phyloP scores from a whole-genome alignment of 2,888 invertebrate species.

The Malthinus seriepunctatus region DNA sequence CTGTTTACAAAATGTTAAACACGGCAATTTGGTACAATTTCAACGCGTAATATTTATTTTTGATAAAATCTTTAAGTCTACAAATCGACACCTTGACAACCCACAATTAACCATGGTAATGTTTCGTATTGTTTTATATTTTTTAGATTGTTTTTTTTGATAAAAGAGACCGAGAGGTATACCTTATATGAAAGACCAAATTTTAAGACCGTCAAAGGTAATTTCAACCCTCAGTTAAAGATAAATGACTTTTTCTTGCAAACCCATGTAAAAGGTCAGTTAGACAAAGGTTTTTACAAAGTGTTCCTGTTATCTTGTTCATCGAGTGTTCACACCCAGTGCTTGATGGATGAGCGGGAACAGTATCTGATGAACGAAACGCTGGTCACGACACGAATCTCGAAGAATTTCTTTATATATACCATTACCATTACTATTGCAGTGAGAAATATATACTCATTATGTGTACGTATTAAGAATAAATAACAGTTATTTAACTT shows the following conservation, averaged over 20 bases:
- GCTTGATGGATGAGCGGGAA: constrained; percentile 53
- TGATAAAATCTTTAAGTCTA: constrained; percentile 54
- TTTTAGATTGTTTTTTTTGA: constrained; percentile 29
- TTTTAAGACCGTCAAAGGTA: constrained; percentile 48
- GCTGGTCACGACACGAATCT: constrained; percentile 53
- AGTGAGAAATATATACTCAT: constrained; percentile 35
- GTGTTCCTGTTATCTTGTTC: constrained; percentile 54
- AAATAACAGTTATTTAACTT: constrained; percentile 17
- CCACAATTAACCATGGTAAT: constrained; percentile 54
- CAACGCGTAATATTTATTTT: constrained; percentile 56
- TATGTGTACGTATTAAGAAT: constrained; percentile 11
- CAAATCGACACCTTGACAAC: constrained; percentile 58
- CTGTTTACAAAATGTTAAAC: constrained; percentile 35
- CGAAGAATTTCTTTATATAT: constrained; percentile 45
- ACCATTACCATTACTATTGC: constrained; percentile 36
- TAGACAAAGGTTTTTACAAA: constrained; percentile 54
- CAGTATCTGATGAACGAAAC: constrained; percentile 52
- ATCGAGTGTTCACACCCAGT: constrained; percentile 54
- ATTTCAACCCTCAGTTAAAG: constrained; percentile 52
- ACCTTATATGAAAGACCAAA: constrained; percentile 15
- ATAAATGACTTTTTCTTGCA: constrained; percentile 53
- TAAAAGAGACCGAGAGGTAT: constrained; percentile 22
- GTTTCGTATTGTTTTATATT: constrained; percentile 51
- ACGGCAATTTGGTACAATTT: constrained; percentile 48
- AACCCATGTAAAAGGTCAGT: constrained; percentile 54